Percentiles rank a stretch among this genome's conserved stretches.
phyloP scores from a whole-genome alignment of 2,797 vertebrate species.

The Dermochelys coriacea region DNA sequence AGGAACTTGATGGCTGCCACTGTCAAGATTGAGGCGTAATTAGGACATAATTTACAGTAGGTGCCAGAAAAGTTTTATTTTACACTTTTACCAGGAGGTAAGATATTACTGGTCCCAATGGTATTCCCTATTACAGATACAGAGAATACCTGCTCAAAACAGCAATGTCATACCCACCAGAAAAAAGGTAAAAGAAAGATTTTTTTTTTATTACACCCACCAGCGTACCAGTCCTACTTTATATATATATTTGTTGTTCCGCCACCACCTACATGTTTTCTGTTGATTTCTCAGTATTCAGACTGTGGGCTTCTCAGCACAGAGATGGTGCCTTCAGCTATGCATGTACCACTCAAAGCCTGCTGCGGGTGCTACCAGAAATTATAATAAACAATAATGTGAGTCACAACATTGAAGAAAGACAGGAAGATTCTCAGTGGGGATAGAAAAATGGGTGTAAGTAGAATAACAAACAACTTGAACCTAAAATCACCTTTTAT shows the following conservation, averaged over 20 bases:
- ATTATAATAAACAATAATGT: background rate
- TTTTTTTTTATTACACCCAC: background rate
- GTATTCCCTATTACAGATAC: background rate
- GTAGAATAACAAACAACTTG: constrained; percentile 14
- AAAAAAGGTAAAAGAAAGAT: background rate
- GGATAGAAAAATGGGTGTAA: background rate
- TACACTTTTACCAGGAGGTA: background rate
- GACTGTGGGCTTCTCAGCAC: background rate
- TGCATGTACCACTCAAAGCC: background rate
- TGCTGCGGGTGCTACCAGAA: background rate
- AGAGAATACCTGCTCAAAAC: constrained; percentile 1
- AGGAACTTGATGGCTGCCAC: background rate
- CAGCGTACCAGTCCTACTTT: constrained; percentile 5
- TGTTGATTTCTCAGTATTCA: background rate
- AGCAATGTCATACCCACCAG: background rate
- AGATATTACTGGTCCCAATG: background rate
- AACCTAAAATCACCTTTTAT: background rate
- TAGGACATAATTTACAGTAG: background rate
- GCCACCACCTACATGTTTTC: background rate
- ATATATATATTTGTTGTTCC: constrained; percentile 24
- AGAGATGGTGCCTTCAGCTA: background rate
- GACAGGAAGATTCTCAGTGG: background rate
- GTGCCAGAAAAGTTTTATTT: background rate
- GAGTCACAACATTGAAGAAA: background rate
- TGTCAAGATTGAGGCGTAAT: background rate